Base-by-base conservation (phyloP, 2,888 invertebrate genomes). In the Seira sanloemensis region DNA sequence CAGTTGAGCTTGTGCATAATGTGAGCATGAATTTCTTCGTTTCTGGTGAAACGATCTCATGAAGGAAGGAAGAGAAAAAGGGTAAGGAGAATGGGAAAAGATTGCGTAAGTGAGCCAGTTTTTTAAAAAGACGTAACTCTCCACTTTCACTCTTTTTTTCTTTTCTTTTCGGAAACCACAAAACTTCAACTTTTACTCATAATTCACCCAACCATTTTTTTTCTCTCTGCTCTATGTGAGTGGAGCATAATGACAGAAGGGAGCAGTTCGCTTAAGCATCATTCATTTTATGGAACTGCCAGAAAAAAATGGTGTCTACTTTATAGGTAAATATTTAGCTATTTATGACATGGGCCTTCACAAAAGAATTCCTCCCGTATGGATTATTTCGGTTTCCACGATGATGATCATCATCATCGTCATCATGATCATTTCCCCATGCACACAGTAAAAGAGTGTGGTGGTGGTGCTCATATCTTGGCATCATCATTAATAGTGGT, bases 401-500 rank as follows among this genome's bases (percentile, higher is more conserved):
- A 83, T n/a, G n/a, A n/a, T n/a, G n/a, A n/a, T n/a, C n/a, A n/a
- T n/a, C n/a, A n/a, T n/a, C n/a, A n/a, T n/a, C n/a, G n/a, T n/a
- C n/a, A n/a, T n/a, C n/a, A n/a, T 83, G 83, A 77, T 83, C 77
- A 83, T 83, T 83, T 77, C 78, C 73, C n/a, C n/a, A n/a, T n/a
- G n/a, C n/a, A n/a, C n/a, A 72, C 83, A 77, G 73, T 58, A 76
- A 78, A 83, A 78, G n/a, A n/a, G n/a, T n/a, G n/a, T n/a, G n/a
- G n/a, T n/a, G n/a, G n/a, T 78, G 78, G 77, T 77, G 77, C n/a
- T 83, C 83, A 77, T 83, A 83, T 80, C 77, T 83, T 83, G 72
- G 83, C 81, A 82, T 82, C 76, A 82, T 82, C 81, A 82, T 82
- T 82, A 76, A 82, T 76, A 82, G 83, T 83, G 78, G 83, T 78